Conservation (phyloP, 1,140 invertebrate genomes). For the Adoxophyes honmai region DNA sequence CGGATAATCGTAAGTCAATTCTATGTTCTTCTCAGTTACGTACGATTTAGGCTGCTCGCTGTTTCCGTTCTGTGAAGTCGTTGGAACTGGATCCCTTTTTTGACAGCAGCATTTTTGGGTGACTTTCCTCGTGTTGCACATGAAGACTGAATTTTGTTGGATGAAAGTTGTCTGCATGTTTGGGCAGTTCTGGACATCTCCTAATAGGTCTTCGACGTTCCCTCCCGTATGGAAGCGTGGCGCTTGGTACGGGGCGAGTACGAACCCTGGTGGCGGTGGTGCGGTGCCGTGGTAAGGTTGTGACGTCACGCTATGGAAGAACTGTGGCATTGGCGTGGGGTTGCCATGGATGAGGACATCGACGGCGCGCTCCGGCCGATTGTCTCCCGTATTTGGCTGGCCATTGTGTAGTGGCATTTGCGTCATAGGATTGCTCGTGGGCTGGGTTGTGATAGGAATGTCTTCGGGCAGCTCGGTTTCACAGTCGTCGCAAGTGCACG, state of each 20-base stretch:
- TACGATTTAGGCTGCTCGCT: conserved; percentile 43
- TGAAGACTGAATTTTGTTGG: conserved; percentile 70
- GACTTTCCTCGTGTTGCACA: conserved; percentile 71
- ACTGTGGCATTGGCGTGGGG: conserved; percentile 51
- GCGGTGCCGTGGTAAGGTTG: conserved; percentile 49
- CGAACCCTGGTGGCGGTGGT: conserved; percentile 62
- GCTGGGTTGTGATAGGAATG: conserved; percentile 24
- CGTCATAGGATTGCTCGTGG: conserved; percentile 28
- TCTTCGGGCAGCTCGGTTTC: conserved; percentile 40
- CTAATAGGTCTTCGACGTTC: conserved; percentile 68
- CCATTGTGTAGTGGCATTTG: conserved; percentile 33
- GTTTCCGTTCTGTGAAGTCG: conserved; percentile 28
- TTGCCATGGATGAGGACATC: conserved; percentile 66
- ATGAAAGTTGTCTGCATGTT: conserved; percentile 61
- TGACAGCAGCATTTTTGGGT: conserved; percentile 68
- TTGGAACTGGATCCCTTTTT: conserved; percentile 40
- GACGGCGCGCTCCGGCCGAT: conserved; percentile 48
- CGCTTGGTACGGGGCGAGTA: conserved; percentile 55
- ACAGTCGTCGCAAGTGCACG: conserved; percentile 67
- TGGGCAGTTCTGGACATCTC: conserved; percentile 59
- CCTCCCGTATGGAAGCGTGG: conserved; percentile 66
- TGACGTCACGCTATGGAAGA: conserved; percentile 62
- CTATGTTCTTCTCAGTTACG: conserved; percentile 74
- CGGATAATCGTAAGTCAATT: conserved; percentile 73
- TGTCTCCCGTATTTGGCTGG: conserved; percentile 29